These are phyloP conservation scores for Meloidogyne hapla DNA, from an alignment of 1,140 invertebrate species.

Conservation along the genomic window DNA sequence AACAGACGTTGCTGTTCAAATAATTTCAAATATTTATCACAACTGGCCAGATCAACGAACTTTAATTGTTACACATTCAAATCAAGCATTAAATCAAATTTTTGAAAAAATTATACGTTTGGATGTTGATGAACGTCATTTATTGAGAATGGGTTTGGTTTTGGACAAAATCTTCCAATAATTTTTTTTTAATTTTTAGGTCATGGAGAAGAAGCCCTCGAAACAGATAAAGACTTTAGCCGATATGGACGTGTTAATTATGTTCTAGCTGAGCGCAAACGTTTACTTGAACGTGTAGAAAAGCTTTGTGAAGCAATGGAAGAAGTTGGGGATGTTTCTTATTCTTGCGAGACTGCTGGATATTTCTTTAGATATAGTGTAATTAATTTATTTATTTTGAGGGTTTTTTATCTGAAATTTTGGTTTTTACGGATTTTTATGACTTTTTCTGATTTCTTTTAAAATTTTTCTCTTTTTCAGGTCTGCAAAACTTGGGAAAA, in stretches of 20 bases:
- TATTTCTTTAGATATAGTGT: slow-evolving; percentile 72
- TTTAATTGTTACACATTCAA: slow-evolving; percentile 97
- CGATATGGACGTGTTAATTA: slow-evolving; percentile 97
- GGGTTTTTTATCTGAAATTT: too few relatives aligned
- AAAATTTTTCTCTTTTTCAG: slow-evolving; percentile 36
- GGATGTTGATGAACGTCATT: slow-evolving; percentile 94
- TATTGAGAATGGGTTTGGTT: slow-evolving; percentile 80
- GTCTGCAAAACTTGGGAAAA: slow-evolving; percentile 80
- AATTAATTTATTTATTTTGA: too few relatives aligned
- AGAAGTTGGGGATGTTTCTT: slow-evolving; percentile 85
- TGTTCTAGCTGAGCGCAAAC: slow-evolving; percentile 84
- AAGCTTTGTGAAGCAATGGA: slow-evolving; percentile 80
- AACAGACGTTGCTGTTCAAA: slow-evolving; percentile 99
- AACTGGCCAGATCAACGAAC: slow-evolving; percentile 97
- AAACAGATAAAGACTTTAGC: slow-evolving; percentile 98
- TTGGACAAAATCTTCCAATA: neutral
- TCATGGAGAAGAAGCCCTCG: slow-evolving; percentile 94
- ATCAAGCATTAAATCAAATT: slow-evolving; percentile 98
- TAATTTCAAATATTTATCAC: slow-evolving; percentile 98
- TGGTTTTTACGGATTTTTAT: neutral
- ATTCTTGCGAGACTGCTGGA: slow-evolving; percentile 96
- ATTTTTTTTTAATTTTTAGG: slow-evolving; percentile 23
- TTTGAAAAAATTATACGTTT: slow-evolving; percentile 99
- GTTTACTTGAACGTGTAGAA: slow-evolving; percentile 84
- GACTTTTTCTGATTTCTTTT: neutral